A percentile compares a stretch with the other conserved stretches of the same genome.
Evolutionary conservation across 2,113 vertebrate genomes (phyloP).

Genomic region (Todiramphus chloris): DNA sequence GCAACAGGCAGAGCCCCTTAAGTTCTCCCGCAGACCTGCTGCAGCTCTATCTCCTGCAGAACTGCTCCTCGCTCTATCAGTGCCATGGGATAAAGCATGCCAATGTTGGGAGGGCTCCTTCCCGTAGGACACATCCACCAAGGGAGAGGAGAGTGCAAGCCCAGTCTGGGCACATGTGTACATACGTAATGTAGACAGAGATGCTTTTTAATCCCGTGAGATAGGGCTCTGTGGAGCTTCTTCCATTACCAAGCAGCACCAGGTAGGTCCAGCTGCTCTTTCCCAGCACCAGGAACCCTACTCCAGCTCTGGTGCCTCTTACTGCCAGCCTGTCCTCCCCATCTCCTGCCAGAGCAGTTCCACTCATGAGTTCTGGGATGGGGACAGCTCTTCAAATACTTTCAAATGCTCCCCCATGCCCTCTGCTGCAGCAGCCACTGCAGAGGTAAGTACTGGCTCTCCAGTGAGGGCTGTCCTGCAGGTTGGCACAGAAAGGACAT

Average conservation of each 20-base stretch:
- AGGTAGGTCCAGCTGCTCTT: background rate
- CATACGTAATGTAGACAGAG: background rate
- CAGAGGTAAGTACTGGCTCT: background rate
- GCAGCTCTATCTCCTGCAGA: too few species aligned
- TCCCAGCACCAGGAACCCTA: background rate
- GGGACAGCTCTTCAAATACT: background rate
- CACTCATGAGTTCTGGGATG: background rate
- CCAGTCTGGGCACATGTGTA: background rate
- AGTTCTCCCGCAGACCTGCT: background rate
- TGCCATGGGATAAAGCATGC: background rate
- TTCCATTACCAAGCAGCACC: background rate
- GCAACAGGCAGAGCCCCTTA: background rate
- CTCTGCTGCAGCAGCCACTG: background rate
- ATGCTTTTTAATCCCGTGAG: background rate
- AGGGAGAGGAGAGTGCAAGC: background rate
- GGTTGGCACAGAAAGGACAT: accelerated
- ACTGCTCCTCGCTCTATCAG: background rate
- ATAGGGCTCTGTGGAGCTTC: background rate
- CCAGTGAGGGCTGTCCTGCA: background rate
- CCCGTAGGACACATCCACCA: background rate
- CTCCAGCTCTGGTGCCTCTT: background rate
- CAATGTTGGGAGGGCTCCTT: background rate
- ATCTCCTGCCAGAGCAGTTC: background rate
- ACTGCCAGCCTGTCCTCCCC: background rate
- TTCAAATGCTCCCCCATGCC: background rate